Base-by-base conservation (phyloP, 2,888 invertebrate species). In the Tetragonisca angustula region DNA sequence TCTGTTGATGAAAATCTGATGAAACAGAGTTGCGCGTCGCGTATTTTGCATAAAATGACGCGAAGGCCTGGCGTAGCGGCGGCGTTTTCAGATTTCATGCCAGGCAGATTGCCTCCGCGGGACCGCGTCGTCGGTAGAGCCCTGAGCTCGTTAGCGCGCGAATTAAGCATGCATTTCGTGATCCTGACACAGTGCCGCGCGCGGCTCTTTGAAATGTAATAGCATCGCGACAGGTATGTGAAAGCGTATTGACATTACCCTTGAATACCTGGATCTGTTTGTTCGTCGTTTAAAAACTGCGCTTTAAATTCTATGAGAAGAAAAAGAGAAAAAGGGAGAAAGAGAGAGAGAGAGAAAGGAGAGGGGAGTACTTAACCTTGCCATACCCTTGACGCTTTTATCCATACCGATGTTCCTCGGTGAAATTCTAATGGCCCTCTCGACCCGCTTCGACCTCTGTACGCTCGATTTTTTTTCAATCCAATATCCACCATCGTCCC, bases 81-180 rank as follows among this genome's bases (percentile, higher is more conserved):
- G 6, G 21, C 19, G 19, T 54, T 73, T 73, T 32, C 27, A 36
- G 19, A 65, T 24, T 36, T n/a, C 64, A 36, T 64, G 17, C 43
- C 19, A 4, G 19, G 24, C 21, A 36, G 24, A 65, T 75, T 65
- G 56, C 54, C 24, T 75, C 9, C 54, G 19, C 24, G 36, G 54
- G 9, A 11, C 32, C 43, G 65, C 21, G 52, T 56, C 24, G 17
- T 19, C 21, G 24, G 24, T 15, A 56, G 52, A 27, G 43, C 43
- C 21, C 36, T 15, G 65, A 21, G 65, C 74, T 65, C 43, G 74
- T 65, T 75, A 65, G 24, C 27, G 24, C 17, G 65, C 15, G 56
- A 54, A 65, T 75, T 75, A 75, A 75, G 65, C 65, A 54, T 67
- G 54, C 65, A 56, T 65, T 67, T 43, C n/a, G 43, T 54, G 67